Conservation (phyloP, 2,888 invertebrate genomes). For the Acanthococcus lagerstroemiae region DNA sequence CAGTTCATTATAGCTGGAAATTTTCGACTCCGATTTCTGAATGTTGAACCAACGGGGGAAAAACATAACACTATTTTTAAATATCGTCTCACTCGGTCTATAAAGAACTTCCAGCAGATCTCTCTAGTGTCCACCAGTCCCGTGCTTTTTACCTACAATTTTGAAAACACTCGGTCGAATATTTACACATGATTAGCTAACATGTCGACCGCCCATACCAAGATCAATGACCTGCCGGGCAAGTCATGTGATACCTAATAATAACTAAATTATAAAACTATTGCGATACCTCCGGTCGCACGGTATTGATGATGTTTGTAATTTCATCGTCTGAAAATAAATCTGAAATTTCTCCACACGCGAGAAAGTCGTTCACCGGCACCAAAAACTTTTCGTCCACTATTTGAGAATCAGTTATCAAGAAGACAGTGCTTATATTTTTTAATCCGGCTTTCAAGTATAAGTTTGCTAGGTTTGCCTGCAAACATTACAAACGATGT, state of each 20-base stretch:
- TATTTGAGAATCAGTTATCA: constrained; percentile 91
- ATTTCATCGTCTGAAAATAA: constrained; percentile 81
- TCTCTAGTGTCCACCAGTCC: constrained; percentile 78
- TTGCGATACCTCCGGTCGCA: constrained; percentile 58
- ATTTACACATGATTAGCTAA: not conserved
- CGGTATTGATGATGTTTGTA: constrained; percentile 69
- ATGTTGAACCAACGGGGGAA: constrained; percentile 84
- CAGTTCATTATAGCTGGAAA: constrained; percentile 91
- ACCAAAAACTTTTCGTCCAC: constrained; percentile 85
- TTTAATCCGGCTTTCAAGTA: constrained; percentile 82
- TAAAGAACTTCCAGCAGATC: constrained; percentile 92
- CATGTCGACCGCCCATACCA: too few relatives aligned
- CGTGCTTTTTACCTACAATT: constrained; percentile 59
- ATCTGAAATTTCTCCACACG: constrained; percentile 88
- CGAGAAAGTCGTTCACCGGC: constrained; percentile 82
- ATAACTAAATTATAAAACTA: not conserved
- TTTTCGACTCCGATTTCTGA: constrained; percentile 76
- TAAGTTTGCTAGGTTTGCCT: constrained; percentile 52
- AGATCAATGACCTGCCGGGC: too few relatives aligned
- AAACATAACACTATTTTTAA: constrained; percentile 79
- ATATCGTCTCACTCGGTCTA: constrained; percentile 72
- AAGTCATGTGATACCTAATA: not conserved
- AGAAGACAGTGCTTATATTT: constrained; percentile 69
- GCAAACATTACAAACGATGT: constrained; percentile 38
- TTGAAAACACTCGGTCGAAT: too few relatives aligned